phyloP scores from a whole-genome alignment of 2,113 vertebrate genomes.

The Ptilorrhoa leucosticta region DNA sequence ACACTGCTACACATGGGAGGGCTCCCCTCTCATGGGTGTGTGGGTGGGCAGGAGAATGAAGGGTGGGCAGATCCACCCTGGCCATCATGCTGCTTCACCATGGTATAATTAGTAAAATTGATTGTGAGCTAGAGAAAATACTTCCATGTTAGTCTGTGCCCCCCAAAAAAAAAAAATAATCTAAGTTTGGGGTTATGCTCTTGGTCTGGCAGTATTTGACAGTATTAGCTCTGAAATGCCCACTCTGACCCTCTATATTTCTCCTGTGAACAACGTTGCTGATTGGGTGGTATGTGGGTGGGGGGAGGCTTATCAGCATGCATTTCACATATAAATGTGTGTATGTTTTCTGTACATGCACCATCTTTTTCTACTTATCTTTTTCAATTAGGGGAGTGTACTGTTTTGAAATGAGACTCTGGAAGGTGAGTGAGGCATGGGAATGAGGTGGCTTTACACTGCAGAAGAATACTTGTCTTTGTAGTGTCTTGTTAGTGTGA shows the following conservation, averaged over 20 bases:
- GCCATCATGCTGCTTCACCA: background rate
- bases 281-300: background rate
- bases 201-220: background rate
- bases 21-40: background rate
- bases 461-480: conserved; percentile 21
- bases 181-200: background rate
- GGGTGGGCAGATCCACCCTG: background rate
- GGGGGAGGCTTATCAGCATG: background rate
- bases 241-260: background rate
- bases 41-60: background rate
- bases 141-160: background rate
- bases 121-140: background rate
- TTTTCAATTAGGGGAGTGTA: background rate
- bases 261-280: background rate
- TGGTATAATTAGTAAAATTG: background rate
- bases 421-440: conserved; percentile 25
- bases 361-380: background rate
- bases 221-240: background rate
- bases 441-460: background rate
- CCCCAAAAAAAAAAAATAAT: too few relatives aligned
- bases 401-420: background rate
- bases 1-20: background rate
- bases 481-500: conserved; percentile 2
- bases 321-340: background rate
- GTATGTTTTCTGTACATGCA: background rate